Evolutionary conservation across 2,113 vertebrate genomes (phyloP), one percentile per base, ranked within the genome.

Genomic region (Tetrao urogallus): DNA sequence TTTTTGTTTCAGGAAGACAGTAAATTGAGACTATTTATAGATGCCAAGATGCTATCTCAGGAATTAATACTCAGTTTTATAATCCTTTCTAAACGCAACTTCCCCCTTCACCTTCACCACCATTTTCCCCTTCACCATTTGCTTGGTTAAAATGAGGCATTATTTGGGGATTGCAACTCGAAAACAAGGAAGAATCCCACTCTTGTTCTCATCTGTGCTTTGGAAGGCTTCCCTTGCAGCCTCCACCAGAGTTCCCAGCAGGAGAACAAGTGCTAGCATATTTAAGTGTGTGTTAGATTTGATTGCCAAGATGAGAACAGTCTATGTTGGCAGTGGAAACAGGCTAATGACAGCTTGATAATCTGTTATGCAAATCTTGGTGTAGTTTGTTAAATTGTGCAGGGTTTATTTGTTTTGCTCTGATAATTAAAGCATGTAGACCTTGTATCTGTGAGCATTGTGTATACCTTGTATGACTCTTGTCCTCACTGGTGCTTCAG

Each of bases 401-500:
- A 86, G 76, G 92, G 90, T 86, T 94, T 93, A 80, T 82, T 94
- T 96, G 82, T 91, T 95, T 95, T 72, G 92, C 85, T 94, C 90
- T 89, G 70, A 11, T 91, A 42, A 89, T 90, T 94, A 94, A 89
- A 95, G 94, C 96, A 92, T 73, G 96, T 97, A 97, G 97, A 96
- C 83, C 77, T 94, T 77, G 92, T 93, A 86, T 86, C 95, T 97
- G 92, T 97, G 97, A 98, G 97, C 97, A 97, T 75, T 89, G 86
- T 97, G 95, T 97, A 92, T 86, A 93, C 89, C 94, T 73, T 60
- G 77, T 91, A 47, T 50, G 83, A 61, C 63, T 78, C 90, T 80
- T 86, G 93, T 90, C 95, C 89, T 93, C 77, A 32, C 88, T 64
- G 89, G 61, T 90, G 95, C 92, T 92, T 88, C 80, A 82, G 96